Evolutionary conservation across 2,888 invertebrate genomes (phyloP), one percentile per base, ranked within the genome.

Genomic region (Trilocha varians): DNA sequence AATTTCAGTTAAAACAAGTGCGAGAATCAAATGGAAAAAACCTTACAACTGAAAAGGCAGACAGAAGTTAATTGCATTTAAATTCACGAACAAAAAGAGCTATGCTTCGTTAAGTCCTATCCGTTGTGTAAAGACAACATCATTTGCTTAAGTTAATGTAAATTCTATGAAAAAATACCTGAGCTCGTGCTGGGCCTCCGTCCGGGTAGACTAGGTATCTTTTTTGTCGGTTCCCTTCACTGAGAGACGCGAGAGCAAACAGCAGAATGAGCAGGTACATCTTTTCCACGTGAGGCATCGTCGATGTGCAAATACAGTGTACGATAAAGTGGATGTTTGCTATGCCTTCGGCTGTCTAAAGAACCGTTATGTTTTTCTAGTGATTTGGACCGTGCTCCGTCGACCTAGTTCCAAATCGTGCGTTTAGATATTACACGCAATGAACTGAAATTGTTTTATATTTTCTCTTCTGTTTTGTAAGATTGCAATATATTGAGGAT

Each of bases 121-220:
- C 67, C 69, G 53, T 64, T 65, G 71, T 63, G 64, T 61, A 78
- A 75, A 76, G 75, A 70, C 79, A 79, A 79, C 79, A 78, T 75
- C 73, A 80, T 80, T 79, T 73, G 59, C 74, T 75, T 64, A 68
- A 75, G 64, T 70, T 67, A 68, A 78, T 67, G 70, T 70, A 73
- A 74, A 78, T 77, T 36, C 6, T 16, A 37, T 37, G 37, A 40
- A 43, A 37, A 35, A 25, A 14, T 83, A 89, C 90, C 85, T 89
- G 88, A 36, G 89, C 78, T 74, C 89, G 78, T 39, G 88, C 88
- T 1, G 87, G 87, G 4, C 87, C 83, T 35, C 88, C 89, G 49
- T 87, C 83, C 6, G 88, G 87, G 61, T 87, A 89, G n/a, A 89
- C 78, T 39, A 90, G 75, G 56, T 86, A 88, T 44, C 89, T 72